These are phyloP conservation scores for Axis porcinus DNA, from an alignment of 2,113 vertebrate species.

Conservation along the genomic window DNA sequence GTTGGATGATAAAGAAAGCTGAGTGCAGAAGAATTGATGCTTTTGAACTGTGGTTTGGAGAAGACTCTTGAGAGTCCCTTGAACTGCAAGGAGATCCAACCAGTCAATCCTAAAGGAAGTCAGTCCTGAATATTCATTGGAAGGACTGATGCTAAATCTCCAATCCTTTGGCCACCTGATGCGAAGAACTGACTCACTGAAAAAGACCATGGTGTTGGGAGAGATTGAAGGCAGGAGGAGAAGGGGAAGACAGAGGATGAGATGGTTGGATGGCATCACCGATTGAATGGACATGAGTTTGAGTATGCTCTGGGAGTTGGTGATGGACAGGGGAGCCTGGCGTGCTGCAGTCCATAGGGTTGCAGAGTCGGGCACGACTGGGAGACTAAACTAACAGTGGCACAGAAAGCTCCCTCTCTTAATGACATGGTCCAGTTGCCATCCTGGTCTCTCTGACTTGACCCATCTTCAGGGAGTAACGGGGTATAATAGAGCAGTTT, in stretches of 20 bases:
- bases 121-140: background rate
- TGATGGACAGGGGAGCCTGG: background rate
- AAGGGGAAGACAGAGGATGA: background rate
- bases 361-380: background rate
- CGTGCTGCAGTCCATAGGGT: background rate
- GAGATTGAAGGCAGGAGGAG: background rate
- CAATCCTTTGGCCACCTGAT: background rate
- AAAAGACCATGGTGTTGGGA: background rate
- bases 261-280: background rate
- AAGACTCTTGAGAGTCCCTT: background rate
- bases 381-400: background rate
- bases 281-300: background rate
- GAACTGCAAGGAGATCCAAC: background rate
- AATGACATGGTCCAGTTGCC: background rate
- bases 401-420: background rate
- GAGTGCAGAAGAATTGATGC: accelerated
- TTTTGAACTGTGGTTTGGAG: background rate
- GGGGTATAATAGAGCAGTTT: background rate
- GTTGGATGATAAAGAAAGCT: background rate
- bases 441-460: background rate
- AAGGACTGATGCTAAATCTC: background rate
- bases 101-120: background rate
- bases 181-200: background rate
- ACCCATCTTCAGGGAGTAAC: background rate
- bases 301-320: background rate